Conservation (phyloP, 2,797 vertebrate species). For the Botia kubotai region DNA sequence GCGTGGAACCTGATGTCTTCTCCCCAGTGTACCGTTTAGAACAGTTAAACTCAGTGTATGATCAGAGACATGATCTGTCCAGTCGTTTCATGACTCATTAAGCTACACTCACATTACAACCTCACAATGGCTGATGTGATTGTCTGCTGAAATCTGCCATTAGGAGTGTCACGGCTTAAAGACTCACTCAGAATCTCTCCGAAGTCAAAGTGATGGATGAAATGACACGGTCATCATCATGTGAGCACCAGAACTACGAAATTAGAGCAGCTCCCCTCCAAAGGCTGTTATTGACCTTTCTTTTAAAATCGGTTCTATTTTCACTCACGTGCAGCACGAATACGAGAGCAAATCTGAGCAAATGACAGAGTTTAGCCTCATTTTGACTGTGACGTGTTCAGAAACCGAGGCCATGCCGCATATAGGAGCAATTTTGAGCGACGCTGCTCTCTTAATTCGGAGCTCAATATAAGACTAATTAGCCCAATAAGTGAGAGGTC, state of each 20-base stretch:
- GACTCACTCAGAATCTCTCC: conserved; percentile 30
- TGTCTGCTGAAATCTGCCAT: conserved; percentile 39
- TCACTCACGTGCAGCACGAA: conserved; percentile 24
- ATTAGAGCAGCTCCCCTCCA: conserved; percentile 44
- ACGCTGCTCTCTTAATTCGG: conserved; percentile 55
- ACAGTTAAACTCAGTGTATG: conserved; percentile 35
- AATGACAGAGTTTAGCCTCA: conserved; percentile 46
- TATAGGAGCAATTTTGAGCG: conserved; percentile 31
- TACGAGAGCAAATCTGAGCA: conserved; percentile 35
- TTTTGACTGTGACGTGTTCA: conserved; percentile 32
- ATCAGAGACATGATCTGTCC: conserved; percentile 43
- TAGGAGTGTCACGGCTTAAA: conserved; percentile 30
- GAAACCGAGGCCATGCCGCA: neutral
- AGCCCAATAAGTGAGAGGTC: conserved; percentile 58
- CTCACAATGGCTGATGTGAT: conserved; percentile 27
- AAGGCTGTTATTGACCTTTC: conserved; percentile 53
- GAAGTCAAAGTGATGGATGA: conserved; percentile 26
- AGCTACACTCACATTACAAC: conserved; percentile 33
- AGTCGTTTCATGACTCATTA: conserved; percentile 48
- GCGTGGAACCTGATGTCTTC: conserved; percentile 8
- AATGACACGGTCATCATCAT: conserved; percentile 43
- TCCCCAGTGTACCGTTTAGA: conserved; percentile 13
- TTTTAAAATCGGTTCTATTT: conserved; percentile 42
- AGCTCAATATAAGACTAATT: conserved; percentile 59
- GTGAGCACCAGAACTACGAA: conserved; percentile 40